Base-by-base conservation (phyloP, 2,888 invertebrate genomes). In the Chalcis sispes region DNA sequence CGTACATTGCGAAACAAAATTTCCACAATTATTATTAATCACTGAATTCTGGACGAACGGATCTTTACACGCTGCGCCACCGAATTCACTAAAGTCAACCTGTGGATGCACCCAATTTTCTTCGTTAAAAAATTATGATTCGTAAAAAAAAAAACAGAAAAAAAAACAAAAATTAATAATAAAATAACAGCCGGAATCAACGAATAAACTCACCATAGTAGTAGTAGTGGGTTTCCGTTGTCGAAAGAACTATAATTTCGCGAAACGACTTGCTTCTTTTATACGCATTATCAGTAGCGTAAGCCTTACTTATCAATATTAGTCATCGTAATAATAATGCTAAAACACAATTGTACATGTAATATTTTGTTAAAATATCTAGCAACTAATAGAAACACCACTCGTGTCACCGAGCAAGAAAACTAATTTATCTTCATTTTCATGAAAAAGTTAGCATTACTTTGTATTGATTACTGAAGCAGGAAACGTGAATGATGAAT, bases 41-140 rank as follows among this genome's bases (percentile, higher is more conserved):
- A 80, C 58, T 1, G 81, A 85, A 5, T 85, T 86, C 15, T 79
- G 2, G 59, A 0, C 7, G 70, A 79, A 86, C 0, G 83, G 82
- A 29, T 78, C 15, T 18, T 5, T 13, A 40, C 77, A 77, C 5
- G 5, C 2, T 10, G 25, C 2, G 40, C n/a, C 18, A 18, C n/a
- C 46, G 4, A 56, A 27, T 5, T 20, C 36, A 10, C 7, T 5
- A 18, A 65, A 58, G 40, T 40, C 10, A 23, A 13, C 40, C 72
- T 65, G 20, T 1, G n/a, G 66, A 72, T 27, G 36, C 10, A 46
- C 13, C n/a, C n/a, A n/a, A n/a, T n/a, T n/a, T n/a, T n/a, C 2
- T 46, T 15, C 46, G 46, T 8, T 48, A 13, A 29, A 40, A 2
- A 7, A 42, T 36, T 36, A 10, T 36, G 36, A 36, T n/a, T n/a